Percentiles rank a stretch among this genome's conserved stretches.
Conservation (phyloP, 2,113 vertebrate genomes). For the Myiagra hebetior region DNA sequence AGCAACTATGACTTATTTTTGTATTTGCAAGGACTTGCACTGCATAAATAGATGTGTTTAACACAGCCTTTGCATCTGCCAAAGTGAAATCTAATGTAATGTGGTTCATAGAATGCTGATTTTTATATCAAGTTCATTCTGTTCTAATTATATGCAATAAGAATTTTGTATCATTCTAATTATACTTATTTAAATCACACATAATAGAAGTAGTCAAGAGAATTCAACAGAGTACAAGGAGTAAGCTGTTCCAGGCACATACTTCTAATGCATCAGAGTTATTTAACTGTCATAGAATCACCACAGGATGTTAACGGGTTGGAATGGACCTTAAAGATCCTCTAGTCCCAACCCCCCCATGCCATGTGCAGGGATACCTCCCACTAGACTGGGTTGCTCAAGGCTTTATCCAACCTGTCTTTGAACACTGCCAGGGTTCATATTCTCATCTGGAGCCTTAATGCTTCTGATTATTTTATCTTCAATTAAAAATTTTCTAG, state of each 20-base stretch:
- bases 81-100: neutral
- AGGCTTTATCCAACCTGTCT: neutral
- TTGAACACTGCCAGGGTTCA: neutral
- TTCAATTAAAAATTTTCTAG: neutral
- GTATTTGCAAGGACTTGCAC: neutral
- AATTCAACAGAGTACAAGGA: neutral
- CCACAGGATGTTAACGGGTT: neutral
- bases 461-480: neutral
- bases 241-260: neutral
- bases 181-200: neutral
- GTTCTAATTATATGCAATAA: neutral
- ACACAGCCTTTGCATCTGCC: neutral
- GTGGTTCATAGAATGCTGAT: neutral
- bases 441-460: neutral
- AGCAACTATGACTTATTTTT: neutral
- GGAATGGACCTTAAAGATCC: neutral
- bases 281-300: neutral
- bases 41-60: neutral
- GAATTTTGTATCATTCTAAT: neutral
- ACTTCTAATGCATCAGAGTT: neutral
- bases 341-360: neutral
- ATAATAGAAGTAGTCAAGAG: neutral
- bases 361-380: neutral
- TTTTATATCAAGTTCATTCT: neutral
- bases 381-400: neutral